Evolutionary conservation across 2,113 vertebrate genomes (phyloP).

Genomic region (Alethe diademata): DNA sequence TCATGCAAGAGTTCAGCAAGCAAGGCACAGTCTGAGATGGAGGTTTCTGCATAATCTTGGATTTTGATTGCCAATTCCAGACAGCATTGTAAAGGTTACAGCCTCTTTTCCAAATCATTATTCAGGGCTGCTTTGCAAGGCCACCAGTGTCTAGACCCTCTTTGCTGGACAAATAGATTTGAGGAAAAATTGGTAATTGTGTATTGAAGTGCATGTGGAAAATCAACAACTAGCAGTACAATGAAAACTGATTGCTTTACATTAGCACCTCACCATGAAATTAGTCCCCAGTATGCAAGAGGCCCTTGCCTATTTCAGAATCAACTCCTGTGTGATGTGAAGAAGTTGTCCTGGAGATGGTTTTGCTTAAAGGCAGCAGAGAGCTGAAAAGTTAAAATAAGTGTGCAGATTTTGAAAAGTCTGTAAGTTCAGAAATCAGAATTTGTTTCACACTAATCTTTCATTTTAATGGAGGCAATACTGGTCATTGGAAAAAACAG

Average conservation of each 20-base stretch:
- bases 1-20: slow-evolving; percentile 4
- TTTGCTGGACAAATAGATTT: background rate
- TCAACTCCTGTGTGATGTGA: background rate
- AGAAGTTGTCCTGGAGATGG: background rate
- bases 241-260: background rate
- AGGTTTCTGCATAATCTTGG: background rate
- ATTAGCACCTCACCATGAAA: background rate
- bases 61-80: slow-evolving; percentile 10
- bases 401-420: background rate
- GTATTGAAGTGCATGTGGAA: background rate
- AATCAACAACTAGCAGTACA: background rate
- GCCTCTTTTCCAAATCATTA: background rate
- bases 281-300: background rate
- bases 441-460: background rate
- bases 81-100: background rate
- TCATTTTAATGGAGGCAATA: background rate
- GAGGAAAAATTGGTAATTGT: background rate
- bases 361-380: background rate
- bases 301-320: background rate
- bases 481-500: rapidly evolving
- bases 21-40: background rate
- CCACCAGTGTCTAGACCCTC: background rate
- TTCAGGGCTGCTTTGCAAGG: background rate
- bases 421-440: background rate
- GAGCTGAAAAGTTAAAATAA: background rate